Conservation (phyloP, 2,888 invertebrate species). For the Ormyrus nitidulus region DNA sequence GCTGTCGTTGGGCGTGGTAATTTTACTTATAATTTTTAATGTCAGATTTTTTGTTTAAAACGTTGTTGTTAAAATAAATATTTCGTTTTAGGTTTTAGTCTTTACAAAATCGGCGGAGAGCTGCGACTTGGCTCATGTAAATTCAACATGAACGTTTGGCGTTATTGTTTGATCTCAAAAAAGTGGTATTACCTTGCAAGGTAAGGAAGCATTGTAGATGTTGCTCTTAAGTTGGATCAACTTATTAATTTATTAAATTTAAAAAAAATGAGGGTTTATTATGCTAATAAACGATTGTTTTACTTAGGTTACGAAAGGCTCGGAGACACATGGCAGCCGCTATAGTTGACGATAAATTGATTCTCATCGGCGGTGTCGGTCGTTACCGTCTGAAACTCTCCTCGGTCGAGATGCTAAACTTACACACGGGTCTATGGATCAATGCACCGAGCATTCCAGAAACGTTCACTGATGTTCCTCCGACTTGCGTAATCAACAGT, state of each 20-base stretch:
- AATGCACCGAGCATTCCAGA: slow-evolving; percentile 60
- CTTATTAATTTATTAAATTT: too few relatives aligned
- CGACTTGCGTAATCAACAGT: slow-evolving; percentile 60
- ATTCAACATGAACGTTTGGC: slow-evolving; percentile 66
- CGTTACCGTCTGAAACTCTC: slow-evolving; percentile 62
- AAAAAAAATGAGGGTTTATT: background rate
- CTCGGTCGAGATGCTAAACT: slow-evolving; percentile 63
- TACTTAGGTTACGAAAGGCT: slow-evolving; percentile 60
- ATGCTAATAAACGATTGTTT: background rate
- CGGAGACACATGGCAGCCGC: slow-evolving; percentile 67
- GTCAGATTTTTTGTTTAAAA: background rate
- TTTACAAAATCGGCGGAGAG: slow-evolving; percentile 68
- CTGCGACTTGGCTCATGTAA: slow-evolving; percentile 63
- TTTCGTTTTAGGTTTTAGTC: slow-evolving; percentile 62
- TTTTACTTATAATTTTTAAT: slow-evolving; percentile 7
- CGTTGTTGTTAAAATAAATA: slow-evolving; percentile 8
- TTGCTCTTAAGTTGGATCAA: too few relatives aligned
- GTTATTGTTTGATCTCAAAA: slow-evolving; percentile 67
- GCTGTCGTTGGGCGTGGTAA: slow-evolving; percentile 65
- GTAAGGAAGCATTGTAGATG: slow-evolving; percentile 49
- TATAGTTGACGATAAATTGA: slow-evolving; percentile 63
- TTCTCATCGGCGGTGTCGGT: slow-evolving; percentile 67
- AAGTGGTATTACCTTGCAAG: slow-evolving; percentile 66
- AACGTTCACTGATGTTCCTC: slow-evolving; percentile 64
- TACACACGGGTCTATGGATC: slow-evolving; percentile 66